A percentile compares a stretch with the other conserved stretches of the same genome.
phyloP scores from a whole-genome alignment of 2,797 vertebrate species.

The Hydrolagus colliei region DNA sequence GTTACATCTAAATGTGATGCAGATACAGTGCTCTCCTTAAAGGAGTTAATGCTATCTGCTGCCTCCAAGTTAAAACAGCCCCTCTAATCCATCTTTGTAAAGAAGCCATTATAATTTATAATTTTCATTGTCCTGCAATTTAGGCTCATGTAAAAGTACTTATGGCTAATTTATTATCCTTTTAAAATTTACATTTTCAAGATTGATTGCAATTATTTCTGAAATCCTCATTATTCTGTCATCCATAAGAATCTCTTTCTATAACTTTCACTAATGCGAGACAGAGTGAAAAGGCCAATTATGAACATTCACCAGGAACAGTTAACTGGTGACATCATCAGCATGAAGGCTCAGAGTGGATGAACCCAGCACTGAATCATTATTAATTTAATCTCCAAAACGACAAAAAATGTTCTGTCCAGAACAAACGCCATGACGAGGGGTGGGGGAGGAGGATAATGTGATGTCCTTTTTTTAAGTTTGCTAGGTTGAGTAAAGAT shows the following conservation, averaged over 20 bases:
- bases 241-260: background rate
- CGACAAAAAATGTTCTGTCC: background rate
- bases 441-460: no score
- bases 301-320: background rate
- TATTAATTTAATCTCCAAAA: background rate
- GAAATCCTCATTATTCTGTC: slow-evolving; percentile 23
- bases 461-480: background rate
- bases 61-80: slow-evolving; percentile 60
- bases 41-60: slow-evolving; percentile 15
- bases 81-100: slow-evolving; percentile 68
- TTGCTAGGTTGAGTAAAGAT: background rate
- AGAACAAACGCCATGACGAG: background rate
- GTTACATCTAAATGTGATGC: background rate
- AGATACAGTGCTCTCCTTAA: background rate
- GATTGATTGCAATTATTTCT: slow-evolving; percentile 57
- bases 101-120: slow-evolving; percentile 37
- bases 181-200: slow-evolving; percentile 63
- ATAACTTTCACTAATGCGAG: no score
- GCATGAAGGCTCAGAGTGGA: background rate
- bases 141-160: slow-evolving; percentile 69
- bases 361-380: background rate
- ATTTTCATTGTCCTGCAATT: slow-evolving; percentile 71
- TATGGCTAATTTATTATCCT: slow-evolving; percentile 70
- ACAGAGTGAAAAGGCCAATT: background rate
- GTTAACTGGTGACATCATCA: background rate